Evolutionary conservation across 2,113 vertebrate genomes (phyloP), one percentile per base, ranked within the genome.

Genomic region (Callopanchax toddi): DNA sequence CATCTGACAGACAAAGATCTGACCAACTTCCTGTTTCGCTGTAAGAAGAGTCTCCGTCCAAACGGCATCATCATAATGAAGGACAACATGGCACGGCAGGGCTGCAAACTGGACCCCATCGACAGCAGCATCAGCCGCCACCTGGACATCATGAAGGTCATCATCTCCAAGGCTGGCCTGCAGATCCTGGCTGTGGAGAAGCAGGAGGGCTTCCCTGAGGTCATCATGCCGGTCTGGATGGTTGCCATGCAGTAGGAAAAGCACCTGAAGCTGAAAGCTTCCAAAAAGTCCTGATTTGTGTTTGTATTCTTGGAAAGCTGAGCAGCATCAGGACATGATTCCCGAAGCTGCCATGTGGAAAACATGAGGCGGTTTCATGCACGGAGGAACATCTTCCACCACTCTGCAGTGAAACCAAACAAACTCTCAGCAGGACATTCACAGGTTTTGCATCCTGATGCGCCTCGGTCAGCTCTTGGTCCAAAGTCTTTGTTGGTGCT

Each of bases 1-100:
- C 91, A 96, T 74, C 92, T 99, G 54, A 99, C 97, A 6, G 96
- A 98, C 79, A 96, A 94, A 73, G 96, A 98, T 76, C 94, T 99
- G 65, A 87, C 95, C 76, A 90, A 91, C 12, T 98, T 97, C 84
- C 91, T 99, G 63, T 74, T 91, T 49, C 91, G 92, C 64, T 97
- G 95, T 81, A 94, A 94, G 83, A 91, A 87, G 42, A 94, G 94
- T 52, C 86, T 99, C 72, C 94, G 91, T 75, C 90, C 93, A 11
- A 94, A 96, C 0, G 96, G 96, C 0, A 84, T 98, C 52, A 93
- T 98, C 84, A 87, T 99, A 13, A 87, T 98, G 4, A 99, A 99
- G 86, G 97, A 99, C 87, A 99, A 97, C 53, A 96, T 98, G 89
- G 96, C 95, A 2, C 92, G 94, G 20, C 89, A 98, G 79, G 95